phyloP scores from a whole-genome alignment of 2,113 vertebrate species.

The Rhadina sibilatrix region DNA sequence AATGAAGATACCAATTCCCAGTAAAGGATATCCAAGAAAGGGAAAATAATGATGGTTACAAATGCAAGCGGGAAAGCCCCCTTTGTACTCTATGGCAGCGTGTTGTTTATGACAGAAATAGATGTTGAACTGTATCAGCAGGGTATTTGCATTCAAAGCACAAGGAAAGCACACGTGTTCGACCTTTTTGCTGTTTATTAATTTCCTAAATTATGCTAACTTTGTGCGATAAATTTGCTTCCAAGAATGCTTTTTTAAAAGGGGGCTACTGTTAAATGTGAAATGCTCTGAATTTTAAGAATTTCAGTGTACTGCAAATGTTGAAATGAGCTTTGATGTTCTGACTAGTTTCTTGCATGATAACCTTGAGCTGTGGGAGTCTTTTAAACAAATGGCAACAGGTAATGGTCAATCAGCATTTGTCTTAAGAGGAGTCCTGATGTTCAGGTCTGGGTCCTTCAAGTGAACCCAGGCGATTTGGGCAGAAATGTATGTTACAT shows the following conservation, averaged over 20 bases:
- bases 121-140: not conserved
- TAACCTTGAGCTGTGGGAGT: not conserved
- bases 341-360: not conserved
- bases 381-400: conserved; percentile 20
- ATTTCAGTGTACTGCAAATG: not conserved
- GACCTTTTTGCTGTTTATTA: not conserved
- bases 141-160: not conserved
- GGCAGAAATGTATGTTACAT: not conserved
- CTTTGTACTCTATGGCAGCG: not conserved
- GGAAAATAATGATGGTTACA: not conserved
- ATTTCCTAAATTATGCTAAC: conserved; percentile 15
- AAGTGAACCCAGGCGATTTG: not conserved
- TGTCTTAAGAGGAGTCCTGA: not conserved
- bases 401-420: not conserved
- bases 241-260: not conserved
- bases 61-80: not conserved
- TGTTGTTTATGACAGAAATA: not conserved
- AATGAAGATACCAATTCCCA: not conserved
- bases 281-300: not conserved
- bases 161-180: not conserved
- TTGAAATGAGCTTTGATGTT: conserved; percentile 1
- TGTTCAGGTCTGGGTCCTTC: not conserved
- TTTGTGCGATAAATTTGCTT: not conserved
- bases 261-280: not conserved
- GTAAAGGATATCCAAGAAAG: not conserved